Evolutionary conservation across 2,888 invertebrate genomes (phyloP).

Genomic region (Copidosoma aretas): DNA sequence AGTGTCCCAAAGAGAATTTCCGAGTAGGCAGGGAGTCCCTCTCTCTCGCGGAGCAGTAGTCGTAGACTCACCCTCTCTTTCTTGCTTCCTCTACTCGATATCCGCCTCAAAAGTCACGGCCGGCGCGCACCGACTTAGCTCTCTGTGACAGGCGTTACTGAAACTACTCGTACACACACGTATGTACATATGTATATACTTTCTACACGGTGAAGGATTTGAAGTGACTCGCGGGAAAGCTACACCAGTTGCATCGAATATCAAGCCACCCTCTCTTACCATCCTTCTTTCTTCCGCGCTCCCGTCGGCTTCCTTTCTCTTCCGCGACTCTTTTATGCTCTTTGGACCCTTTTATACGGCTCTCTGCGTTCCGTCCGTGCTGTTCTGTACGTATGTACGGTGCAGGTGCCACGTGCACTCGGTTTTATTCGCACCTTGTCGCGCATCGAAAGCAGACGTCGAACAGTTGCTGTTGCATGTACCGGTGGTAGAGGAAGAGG

Average conservation of each 20-base stretch:
- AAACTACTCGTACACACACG: too few species aligned
- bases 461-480: too few species aligned
- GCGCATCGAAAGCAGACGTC: constrained; percentile 6
- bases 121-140: constrained; percentile 16
- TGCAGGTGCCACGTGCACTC: constrained; percentile 10
- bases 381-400: not conserved
- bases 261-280: constrained; percentile 19
- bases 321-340: not conserved
- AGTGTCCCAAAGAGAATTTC: constrained; percentile 60
- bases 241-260: constrained; percentile 53
- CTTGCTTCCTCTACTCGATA: constrained; percentile 29
- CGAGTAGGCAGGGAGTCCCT: constrained; percentile 51
- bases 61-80: constrained; percentile 35
- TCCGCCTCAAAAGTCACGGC: constrained; percentile 55
- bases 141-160: constrained; percentile 36
- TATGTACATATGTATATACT: constrained; percentile 4
- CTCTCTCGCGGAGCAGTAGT: constrained; percentile 53
- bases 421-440: constrained; percentile 3
- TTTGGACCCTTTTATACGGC: not conserved
- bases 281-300: not conserved
- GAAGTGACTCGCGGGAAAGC: constrained; percentile 46
- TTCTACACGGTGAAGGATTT: constrained; percentile 45
- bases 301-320: not conserved
- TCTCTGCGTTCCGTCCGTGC: not conserved
- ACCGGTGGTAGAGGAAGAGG: too few species aligned